Conservation (phyloP, 2,113 vertebrate species). For the Pteronura brasiliensis region DNA sequence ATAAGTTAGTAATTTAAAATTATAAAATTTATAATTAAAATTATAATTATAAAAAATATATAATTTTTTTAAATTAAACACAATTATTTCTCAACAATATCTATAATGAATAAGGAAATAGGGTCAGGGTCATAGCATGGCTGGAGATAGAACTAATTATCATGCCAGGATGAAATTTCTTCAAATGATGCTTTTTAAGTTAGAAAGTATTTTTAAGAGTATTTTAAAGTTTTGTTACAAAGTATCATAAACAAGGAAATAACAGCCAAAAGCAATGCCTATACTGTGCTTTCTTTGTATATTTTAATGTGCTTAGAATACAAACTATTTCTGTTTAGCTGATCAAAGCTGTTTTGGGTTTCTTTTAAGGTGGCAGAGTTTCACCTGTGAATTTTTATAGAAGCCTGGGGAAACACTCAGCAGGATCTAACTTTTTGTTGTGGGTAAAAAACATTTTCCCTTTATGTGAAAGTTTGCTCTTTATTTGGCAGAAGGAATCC, state of each 20-base stretch:
- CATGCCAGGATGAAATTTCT: background rate
- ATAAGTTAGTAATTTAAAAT: background rate
- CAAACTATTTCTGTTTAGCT: conserved; percentile 48
- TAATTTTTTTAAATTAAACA: background rate
- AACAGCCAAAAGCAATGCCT: background rate
- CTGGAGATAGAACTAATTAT: background rate
- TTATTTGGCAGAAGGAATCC: conserved; percentile 32
- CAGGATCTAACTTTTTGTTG: conserved; percentile 61
- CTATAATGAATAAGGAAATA: background rate
- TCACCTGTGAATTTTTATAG: conserved; percentile 56
- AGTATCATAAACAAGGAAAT: background rate
- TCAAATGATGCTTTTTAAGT: conserved; percentile 40
- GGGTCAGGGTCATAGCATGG: background rate
- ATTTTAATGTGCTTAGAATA: conserved; percentile 57
- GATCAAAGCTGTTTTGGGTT: conserved; percentile 52
- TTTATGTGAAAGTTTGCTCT: conserved; percentile 51
- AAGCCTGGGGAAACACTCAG: conserved; percentile 45
- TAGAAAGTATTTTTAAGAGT: background rate
- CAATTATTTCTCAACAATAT: background rate
- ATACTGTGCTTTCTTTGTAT: conserved; percentile 8
- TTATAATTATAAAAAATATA: too few species aligned
- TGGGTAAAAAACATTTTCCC: conserved; percentile 25
- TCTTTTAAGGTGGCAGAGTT: conserved; percentile 41
- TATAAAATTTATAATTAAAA: too few species aligned
- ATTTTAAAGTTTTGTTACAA: conserved; percentile 33